Conservation (phyloP, 2,888 invertebrate genomes). For the Seladonia tumulorum region DNA sequence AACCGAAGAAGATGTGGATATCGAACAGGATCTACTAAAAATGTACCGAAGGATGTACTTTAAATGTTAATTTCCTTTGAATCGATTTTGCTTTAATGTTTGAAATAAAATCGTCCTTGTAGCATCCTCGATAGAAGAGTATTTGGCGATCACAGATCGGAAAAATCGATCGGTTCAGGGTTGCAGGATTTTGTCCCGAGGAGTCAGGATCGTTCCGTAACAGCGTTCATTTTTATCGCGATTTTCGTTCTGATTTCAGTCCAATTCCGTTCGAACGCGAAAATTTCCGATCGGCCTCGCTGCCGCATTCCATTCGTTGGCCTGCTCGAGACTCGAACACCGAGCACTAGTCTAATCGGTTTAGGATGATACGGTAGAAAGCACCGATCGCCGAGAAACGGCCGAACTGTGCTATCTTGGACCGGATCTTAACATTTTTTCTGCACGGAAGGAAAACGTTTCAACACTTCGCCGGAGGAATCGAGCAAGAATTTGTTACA, state of each 20-base stretch:
- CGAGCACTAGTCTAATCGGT: neutral
- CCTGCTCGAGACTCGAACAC: neutral
- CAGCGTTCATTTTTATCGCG: neutral
- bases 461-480: neutral
- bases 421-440: constrained; percentile 1
- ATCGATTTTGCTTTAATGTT: no score
- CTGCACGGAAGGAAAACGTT: constrained; percentile 1
- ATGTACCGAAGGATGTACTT: no score
- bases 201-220: neutral
- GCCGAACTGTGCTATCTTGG: neutral
- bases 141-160: no score
- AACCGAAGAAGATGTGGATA: no score
- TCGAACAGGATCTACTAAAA: no score
- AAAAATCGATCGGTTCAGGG: no score
- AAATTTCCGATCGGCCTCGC: neutral
- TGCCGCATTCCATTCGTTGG: constrained; percentile 12
- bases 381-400: neutral
- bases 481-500: neutral
- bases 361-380: constrained; percentile 10
- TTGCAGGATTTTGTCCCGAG: no score
- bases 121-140: no score
- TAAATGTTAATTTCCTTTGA: no score
- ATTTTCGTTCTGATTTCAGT: neutral
- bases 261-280: neutral
- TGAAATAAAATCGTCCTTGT: no score